These are phyloP conservation scores for Margaritifera margaritifera DNA, from an alignment of 2,888 invertebrate genomes.

Conservation along the genomic window DNA sequence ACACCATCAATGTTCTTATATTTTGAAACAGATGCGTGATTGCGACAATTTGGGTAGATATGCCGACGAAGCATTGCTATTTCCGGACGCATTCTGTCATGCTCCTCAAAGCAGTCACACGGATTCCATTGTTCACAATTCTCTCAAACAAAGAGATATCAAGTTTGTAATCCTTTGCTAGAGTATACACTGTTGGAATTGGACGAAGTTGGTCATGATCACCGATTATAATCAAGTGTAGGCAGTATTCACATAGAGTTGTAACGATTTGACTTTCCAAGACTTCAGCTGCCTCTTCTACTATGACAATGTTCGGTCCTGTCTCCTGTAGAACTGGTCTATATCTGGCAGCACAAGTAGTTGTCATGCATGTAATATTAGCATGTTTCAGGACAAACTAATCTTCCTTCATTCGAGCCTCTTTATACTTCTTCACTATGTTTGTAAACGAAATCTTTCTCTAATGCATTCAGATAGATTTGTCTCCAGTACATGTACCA, in stretches of 20 bases:
- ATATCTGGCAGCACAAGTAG: constrained; percentile 67
- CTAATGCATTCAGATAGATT: no score
- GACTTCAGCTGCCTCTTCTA: constrained; percentile 93
- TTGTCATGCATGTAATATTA: constrained; percentile 69
- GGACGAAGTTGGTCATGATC: constrained; percentile 89
- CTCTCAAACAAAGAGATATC: constrained; percentile 88
- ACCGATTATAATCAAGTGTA: constrained; percentile 89
- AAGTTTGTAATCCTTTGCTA: constrained; percentile 80
- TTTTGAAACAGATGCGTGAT: constrained; percentile 43
- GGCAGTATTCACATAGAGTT: constrained; percentile 81
- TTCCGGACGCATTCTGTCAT: constrained; percentile 76
- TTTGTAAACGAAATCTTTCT: no score
- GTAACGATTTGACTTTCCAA: constrained; percentile 87
- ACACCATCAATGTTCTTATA: constrained; percentile 32
- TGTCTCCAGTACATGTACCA: no score
- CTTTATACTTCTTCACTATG: constrained; percentile 13
- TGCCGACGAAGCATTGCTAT: constrained; percentile 75
- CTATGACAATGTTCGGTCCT: constrained; percentile 74
- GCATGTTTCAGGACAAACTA: constrained; percentile 46
- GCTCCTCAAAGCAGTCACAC: constrained; percentile 78
- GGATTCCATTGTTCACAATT: constrained; percentile 80
- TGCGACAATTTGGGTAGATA: constrained; percentile 15
- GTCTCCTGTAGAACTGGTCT: constrained; percentile 58
- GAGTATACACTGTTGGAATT: constrained; percentile 80
- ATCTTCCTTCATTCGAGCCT: constrained; percentile 49